A percentile compares a stretch with the other conserved stretches of the same genome.
Evolutionary conservation across 2,113 vertebrate genomes (phyloP).

Genomic region (Muntiacus muntjak): DNA sequence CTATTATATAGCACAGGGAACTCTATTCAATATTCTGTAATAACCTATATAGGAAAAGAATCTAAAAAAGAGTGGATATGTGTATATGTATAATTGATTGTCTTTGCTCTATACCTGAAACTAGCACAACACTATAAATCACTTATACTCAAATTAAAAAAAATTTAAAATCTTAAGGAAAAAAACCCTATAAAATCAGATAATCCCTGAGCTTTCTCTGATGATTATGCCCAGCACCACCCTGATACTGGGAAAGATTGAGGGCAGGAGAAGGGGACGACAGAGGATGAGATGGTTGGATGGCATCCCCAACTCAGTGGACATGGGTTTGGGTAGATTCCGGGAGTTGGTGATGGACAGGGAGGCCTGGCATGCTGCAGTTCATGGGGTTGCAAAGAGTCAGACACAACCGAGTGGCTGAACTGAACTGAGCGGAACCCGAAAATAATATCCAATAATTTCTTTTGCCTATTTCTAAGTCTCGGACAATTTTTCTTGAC

Average conservation of each 20-base stretch:
- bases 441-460: background rate
- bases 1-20: background rate
- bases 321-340: background rate
- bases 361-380: background rate
- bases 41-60: background rate
- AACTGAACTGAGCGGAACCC: background rate
- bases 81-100: background rate
- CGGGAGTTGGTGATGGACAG: background rate
- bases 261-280: background rate
- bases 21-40: background rate
- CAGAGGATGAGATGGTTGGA: background rate
- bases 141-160: background rate
- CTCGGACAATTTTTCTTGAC: background rate
- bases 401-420: background rate
- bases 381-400: background rate
- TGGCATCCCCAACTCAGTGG: background rate
- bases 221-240: background rate
- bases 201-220: background rate
- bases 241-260: background rate
- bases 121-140: background rate
- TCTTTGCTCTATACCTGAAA: background rate
- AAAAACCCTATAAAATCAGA: background rate
- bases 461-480: background rate
- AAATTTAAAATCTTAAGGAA: background rate
- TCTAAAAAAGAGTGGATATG: background rate